Evolutionary conservation across 2,797 vertebrate species (phyloP), one percentile per base, ranked within the genome.

Genomic region (Anabacerthia variegaticeps): DNA sequence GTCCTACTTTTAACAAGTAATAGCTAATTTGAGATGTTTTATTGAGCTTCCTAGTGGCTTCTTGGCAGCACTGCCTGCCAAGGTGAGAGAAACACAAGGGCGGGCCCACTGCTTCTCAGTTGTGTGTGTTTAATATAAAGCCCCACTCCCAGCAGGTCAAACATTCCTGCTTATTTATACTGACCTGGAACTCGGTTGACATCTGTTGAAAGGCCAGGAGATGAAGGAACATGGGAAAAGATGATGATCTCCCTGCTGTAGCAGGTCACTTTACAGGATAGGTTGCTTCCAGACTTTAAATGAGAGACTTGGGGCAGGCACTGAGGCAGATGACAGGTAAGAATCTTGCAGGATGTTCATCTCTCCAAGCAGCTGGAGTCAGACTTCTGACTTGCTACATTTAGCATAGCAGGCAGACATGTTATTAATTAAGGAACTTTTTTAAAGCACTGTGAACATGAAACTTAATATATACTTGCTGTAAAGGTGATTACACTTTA

Each of bases 381-480:
- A 69, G 46, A 30, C 30, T 19, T 66, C 49, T n/a, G 36, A 22
- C 21, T 34, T 80, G 39, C 67, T 88, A 43, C 56, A 27, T 65
- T 85, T 88, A 85, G 74, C 28, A 48, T 21, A 79, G 43, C 39
- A 66, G 81, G 84, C 68, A 89, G 51, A 8, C 22, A 6, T 46
- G 41, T 71, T 49, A 56, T 71, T 95, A 89, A 92, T 85, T 85
- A 96, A 67, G 43, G 19, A 78, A 78, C 61, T 37, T 83, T 91
- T 91, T 23, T 49, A 1, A 93, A 93, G 82, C 58, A 59, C 26
- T 51, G 3, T 51, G 58, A 66, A 85, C 41, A 71, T 88, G 61
- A 72, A 95, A 84, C n/a, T 83, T 80, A 46, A 44, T 67, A 49
- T 74, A 19, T 91, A 85, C 89, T 93, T 89, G 62, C n/a, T 89